Conservation (phyloP, 1,140 invertebrate species). For the Stegodyphus mimosarum region DNA sequence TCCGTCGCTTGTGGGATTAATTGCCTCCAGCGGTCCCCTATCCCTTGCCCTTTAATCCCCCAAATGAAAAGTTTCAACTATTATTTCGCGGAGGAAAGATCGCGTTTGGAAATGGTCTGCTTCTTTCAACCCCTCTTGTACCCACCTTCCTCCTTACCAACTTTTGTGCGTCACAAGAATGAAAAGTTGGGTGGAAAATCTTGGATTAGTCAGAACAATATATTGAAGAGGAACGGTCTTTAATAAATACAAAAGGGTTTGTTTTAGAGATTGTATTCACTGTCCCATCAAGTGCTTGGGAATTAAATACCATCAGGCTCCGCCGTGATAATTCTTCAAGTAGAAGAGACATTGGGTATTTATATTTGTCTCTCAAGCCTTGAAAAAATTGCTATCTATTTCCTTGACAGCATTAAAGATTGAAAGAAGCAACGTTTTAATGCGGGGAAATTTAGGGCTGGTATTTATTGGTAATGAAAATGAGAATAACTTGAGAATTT, state of each 20-base stretch:
- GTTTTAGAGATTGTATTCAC: conserved; percentile 33
- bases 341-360: neutral
- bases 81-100: conserved; percentile 38
- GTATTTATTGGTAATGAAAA: too few relatives aligned
- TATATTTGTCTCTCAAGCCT: too few relatives aligned
- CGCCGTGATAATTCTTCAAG: neutral
- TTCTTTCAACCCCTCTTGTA: neutral
- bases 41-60: conserved; percentile 52
- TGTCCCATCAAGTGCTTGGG: conserved; percentile 6
- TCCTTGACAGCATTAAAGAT: too few relatives aligned
- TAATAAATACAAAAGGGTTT: conserved; percentile 24
- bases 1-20: conserved; percentile 43
- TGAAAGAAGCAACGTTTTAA: too few relatives aligned
- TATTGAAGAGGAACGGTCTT: conserved; percentile 2
- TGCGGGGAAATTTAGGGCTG: too few relatives aligned
- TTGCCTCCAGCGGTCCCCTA: conserved; percentile 49
- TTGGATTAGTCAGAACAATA: conserved; percentile 21
- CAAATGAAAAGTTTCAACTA: conserved; percentile 60
- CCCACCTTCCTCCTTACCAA: neutral
- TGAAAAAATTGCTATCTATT: too few relatives aligned
- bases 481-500: too few relatives aligned
- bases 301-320: conserved; percentile 22
- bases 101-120: neutral
- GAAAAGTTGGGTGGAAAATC: neutral
- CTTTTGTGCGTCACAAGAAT: neutral